Conservation (phyloP, 2,113 vertebrate genomes). For the Trichechus manatus region DNA sequence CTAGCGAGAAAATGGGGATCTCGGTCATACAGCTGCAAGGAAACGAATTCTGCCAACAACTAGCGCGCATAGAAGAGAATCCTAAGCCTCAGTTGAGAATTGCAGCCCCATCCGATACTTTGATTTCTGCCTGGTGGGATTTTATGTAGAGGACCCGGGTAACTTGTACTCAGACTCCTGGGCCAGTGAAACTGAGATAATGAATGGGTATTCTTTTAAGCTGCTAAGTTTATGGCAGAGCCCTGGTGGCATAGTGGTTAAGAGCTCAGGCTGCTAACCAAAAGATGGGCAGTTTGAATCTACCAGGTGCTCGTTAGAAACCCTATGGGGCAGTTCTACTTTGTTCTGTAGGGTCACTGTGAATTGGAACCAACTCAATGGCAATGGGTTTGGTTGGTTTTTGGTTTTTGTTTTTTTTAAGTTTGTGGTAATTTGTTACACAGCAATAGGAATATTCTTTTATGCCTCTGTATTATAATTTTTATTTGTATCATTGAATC, state of each 20-base stretch:
- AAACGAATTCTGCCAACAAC: constrained; percentile 25
- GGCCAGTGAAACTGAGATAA: not conserved
- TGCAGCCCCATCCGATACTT: not conserved
- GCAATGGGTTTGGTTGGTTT: too few relatives aligned
- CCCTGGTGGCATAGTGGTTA: too few relatives aligned
- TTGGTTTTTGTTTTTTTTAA: too few relatives aligned
- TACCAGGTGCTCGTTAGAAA: too few relatives aligned
- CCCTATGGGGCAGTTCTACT: too few relatives aligned
- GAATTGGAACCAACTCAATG: too few relatives aligned
- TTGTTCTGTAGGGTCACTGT: too few relatives aligned
- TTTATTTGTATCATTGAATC: constrained; percentile 9
- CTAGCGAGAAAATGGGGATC: not conserved
- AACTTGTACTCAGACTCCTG: not conserved
- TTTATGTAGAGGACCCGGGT: not conserved
- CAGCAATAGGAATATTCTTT: not conserved
- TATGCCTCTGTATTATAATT: constrained; percentile 14
- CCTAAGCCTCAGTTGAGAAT: constrained; percentile 3
- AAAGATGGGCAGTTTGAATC: too few relatives aligned
- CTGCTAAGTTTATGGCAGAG: not conserved
- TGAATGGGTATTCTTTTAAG: not conserved
- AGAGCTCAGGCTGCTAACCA: too few relatives aligned
- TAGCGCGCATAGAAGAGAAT: not conserved
- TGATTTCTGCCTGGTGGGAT: constrained; percentile 25
- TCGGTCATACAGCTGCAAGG: not conserved
- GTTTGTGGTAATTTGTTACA: not conserved